Base-by-base conservation (phyloP, 1,140 invertebrate species). In the Augochlora pura region DNA sequence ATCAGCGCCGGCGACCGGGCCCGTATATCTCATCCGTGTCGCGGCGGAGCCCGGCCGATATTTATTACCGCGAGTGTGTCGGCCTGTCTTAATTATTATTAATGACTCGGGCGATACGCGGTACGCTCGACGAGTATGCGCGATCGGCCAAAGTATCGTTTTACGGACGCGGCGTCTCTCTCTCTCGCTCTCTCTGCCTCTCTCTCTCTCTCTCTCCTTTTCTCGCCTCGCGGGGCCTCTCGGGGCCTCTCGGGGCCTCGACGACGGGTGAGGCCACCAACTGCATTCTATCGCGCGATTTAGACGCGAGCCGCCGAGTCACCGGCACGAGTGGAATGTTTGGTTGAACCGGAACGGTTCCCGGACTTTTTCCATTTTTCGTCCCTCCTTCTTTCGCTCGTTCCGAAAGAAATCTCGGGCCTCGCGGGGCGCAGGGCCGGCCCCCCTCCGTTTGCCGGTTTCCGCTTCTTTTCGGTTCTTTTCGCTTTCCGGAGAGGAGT, bases 11-110 rank as follows among this genome's bases (percentile, higher is more conserved):
- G 27, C 54, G 54, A 32, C 18, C 25, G 59, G 38, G 38, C 32
- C 21, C 68, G 59, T 78, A 54, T 72, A 72, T 78, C 60, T 72
- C 46, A 18, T 14, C 68, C 5, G 25, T 21, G 38, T 39, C 54
- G 25, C n/a, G 52, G 21, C 67, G 25, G 9, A n/a, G 21, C 32
- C 3, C 10, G 59, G 27, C 32, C 76, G 64, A 66, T 49, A 84
- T 83, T 59, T 65, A 73, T 85, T 46, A 27, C 23, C 38, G 54
- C 74, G 54, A n/a, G 54, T 54, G 54, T 54, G 77, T 71, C 25
- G 52, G 27, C 59, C 72, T 84, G 79, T 84, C 82, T 85, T 84
- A 84, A 85, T 85, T 84, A 85, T 85, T 84, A 84, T 77, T 54
- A 76, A 78, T 67, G 67, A 39, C 69, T 42, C 70, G 46, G 42